phyloP scores from a whole-genome alignment of 2,888 invertebrate genomes.

The Phortica magna region DNA sequence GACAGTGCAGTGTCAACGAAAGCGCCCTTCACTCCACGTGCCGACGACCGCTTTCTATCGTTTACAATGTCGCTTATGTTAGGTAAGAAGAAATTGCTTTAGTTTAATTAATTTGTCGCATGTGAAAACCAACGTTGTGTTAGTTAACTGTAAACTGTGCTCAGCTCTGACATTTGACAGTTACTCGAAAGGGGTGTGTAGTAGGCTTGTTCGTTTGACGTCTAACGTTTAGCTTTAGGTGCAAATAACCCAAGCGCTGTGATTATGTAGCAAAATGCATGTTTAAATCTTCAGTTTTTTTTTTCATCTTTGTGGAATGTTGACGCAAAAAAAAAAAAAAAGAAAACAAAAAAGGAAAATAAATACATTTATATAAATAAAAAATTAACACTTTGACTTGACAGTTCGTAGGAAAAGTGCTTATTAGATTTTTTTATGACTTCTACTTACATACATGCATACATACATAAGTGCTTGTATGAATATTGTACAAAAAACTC shows the following conservation, averaged over 20 bases:
- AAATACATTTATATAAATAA: too few relatives aligned
- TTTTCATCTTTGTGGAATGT: neutral
- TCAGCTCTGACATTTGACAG: conserved; percentile 59
- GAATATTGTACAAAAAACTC: neutral
- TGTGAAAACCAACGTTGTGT: conserved; percentile 20
- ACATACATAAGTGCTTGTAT: neutral
- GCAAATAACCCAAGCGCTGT: neutral
- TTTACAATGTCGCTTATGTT: neutral
- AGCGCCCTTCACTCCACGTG: neutral
- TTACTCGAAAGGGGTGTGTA: conserved; percentile 70
- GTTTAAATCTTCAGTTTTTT: neutral
- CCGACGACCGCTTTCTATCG: neutral
- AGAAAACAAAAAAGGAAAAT: too few relatives aligned
- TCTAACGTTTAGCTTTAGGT: neutral
- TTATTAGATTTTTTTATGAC: conserved; percentile 11
- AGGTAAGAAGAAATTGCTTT: conserved; percentile 39
- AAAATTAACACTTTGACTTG: conserved; percentile 22
- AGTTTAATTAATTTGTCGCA: conserved; percentile 68
- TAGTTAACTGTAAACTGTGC: conserved; percentile 62
- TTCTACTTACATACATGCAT: too few relatives aligned
- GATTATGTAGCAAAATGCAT: neutral
- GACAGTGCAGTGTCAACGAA: neutral
- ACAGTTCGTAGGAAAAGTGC: neutral
- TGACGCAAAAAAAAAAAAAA: neutral
- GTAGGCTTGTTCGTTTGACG: conserved; percentile 29